A percentile compares a stretch with the other conserved stretches of the same genome.
Conservation (phyloP, 2,113 vertebrate species). For the Hyaena hyaena region DNA sequence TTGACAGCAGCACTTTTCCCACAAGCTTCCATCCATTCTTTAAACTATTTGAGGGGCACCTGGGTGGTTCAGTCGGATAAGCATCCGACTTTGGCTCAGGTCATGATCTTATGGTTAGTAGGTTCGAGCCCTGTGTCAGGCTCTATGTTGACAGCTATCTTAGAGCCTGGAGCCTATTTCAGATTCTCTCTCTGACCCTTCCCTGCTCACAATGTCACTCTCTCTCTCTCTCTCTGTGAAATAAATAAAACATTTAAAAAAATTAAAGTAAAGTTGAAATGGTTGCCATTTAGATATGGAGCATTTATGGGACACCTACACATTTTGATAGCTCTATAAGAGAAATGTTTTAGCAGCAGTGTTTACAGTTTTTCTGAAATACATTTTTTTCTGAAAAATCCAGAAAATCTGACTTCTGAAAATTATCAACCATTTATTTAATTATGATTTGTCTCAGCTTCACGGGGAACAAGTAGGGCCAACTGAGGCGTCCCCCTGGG, state of each 20-base stretch:
- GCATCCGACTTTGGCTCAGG: no score
- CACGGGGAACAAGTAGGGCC: neutral
- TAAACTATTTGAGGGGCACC: neutral
- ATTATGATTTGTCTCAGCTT: neutral
- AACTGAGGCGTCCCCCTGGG: neutral
- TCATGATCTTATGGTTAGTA: no score
- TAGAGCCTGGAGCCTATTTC: no score
- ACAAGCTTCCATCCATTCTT: neutral
- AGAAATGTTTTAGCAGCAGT: neutral
- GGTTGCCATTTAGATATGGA: neutral
- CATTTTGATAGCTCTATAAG: neutral
- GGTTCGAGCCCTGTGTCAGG: no score
- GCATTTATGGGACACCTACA: neutral
- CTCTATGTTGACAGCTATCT: no score
- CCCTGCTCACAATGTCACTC: no score
- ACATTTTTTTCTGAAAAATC: neutral
- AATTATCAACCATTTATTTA: neutral
- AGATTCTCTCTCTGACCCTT: no score
- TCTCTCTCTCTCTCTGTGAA: no score
- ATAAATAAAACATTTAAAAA: no score
- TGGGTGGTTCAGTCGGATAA: no score
- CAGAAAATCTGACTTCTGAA: neutral
- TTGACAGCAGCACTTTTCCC: neutral
- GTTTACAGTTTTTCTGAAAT: neutral
- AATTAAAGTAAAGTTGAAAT: slow-evolving; percentile 15